Evolutionary conservation across 2,113 vertebrate genomes (phyloP), one percentile per base, ranked within the genome.

Genomic region (Sialia sialis): DNA sequence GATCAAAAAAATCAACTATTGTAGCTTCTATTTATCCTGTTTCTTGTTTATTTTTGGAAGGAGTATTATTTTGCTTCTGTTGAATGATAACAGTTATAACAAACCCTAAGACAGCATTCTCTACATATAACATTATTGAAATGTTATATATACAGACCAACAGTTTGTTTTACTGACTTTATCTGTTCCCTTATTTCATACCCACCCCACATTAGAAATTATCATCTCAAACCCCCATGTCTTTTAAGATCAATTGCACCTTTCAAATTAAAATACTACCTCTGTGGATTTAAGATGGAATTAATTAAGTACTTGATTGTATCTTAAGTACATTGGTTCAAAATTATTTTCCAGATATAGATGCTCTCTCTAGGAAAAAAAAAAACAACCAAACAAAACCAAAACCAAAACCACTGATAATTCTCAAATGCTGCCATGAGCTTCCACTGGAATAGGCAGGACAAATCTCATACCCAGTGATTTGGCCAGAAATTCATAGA

Each of bases 141-240:
- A 48, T 69, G 34, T 21, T 62, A 6, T 48, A 51, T 27, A 10
- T 72, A 56, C 25, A 21, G 48, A 20, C 5, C 38, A 62, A 49
- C 34, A 26, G 32, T 44, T 89, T 64, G 8, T 41, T 62, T 85
- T n/a, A 43, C 11, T 80, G 32, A 54, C 21, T 76, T 51, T 49
- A 62, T 51, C 22, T 63, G 10, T 58, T 46, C 29, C 19, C 73
- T 56, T 62, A 69, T 70, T 80, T 62, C 13, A 29, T 38, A 55
- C 1, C 4, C 3, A 1, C 5, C 15, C 7, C 4, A 9, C 3
- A 7, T 36, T 54, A 30, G 21, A 69, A n/a, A 36, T 60, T 22
- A 16, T 74, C 18, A 22, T 22, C 17, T 75, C 34, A 80, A 58
- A n/a, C 4, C 5, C 5, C 26, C 26, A 10, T 27, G 32, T 23